Base-by-base conservation (phyloP, 2,113 vertebrate species). In the Brevimyrus niger region DNA sequence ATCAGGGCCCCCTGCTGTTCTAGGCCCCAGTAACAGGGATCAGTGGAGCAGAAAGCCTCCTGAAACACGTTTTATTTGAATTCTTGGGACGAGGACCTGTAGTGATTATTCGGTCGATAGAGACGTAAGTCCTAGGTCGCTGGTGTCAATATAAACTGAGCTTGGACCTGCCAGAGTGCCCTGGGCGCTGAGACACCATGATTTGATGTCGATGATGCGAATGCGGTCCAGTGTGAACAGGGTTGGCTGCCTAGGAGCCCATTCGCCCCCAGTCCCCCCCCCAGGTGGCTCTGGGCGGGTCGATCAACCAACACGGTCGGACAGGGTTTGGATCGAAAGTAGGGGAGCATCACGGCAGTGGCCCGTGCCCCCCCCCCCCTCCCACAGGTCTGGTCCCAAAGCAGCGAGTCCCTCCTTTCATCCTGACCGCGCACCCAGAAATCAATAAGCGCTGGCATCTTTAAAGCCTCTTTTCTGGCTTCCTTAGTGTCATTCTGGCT, bases 221-320 rank as follows among this genome's bases (percentile, higher is more conserved):
- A 27, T 3, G 23, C 27, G n/a, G 58, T 65, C 23, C 58, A 27
- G 58, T 8, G 23, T n/a, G 23, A 2, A n/a, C 89, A 92, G 93
- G 91, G 89, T 92, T 92, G 92, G 94, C 95, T 94, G 93, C 31
- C 69, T 17, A 15, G 10, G 13, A 3, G 31, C 4, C 69, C 1
- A 7, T 15, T 17, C 1, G 15, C 19, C 13, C 31, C 13, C 31
- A 80, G 35, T 13, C 35, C 35, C 35, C 73, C 73, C 73, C 61
- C 73, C 17, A n/a, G n/a, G n/a, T n/a, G n/a, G n/a, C n/a, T n/a
- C n/a, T n/a, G 31, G 73, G 6, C 6, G 7, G 1, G 15, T 35
- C 4, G 4, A 80, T 80, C 35, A 38, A 42, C 73, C 17, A 42
- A 80, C 35, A 80, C 31, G 35, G 4, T 80, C 35, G 4, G 13